Conservation (phyloP, 2,888 invertebrate genomes). For the Hofmannophila pseudospretella region DNA sequence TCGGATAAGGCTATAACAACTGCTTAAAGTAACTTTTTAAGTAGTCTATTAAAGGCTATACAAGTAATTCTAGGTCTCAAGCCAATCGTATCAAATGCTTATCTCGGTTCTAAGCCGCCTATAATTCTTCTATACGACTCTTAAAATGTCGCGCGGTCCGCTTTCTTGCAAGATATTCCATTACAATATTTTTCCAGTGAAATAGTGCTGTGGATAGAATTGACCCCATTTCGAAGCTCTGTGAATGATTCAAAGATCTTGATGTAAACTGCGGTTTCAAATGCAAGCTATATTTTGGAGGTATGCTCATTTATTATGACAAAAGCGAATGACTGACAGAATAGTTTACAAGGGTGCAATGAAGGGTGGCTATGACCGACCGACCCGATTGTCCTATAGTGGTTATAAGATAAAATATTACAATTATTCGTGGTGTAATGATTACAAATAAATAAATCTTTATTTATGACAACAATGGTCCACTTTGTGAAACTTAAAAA, state of each 20-base stretch:
- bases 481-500: too few species aligned
- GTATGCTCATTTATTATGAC: too few species aligned
- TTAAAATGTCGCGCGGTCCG: conserved; percentile 39
- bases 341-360: too few species aligned
- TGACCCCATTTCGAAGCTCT: conserved; percentile 21
- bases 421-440: too few species aligned
- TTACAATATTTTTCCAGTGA: conserved; percentile 51
- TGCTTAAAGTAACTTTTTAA: not conserved
- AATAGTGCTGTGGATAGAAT: conserved; percentile 28
- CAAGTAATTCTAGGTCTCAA: conserved; percentile 5
- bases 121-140: conserved; percentile 40
- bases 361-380: too few species aligned
- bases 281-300: too few species aligned
- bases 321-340: too few species aligned
- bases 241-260: conserved; percentile 11
- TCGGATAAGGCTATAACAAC: not conserved
- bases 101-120: conserved; percentile 8
- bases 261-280: too few species aligned
- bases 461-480: too few species aligned
- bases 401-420: too few species aligned
- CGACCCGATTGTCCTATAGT: too few species aligned
- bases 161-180: conserved; percentile 30
- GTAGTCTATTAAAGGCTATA: conserved; percentile 7
- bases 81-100: conserved; percentile 5
- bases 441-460: too few species aligned